These are phyloP conservation scores for Ctenicera cuprea DNA, from an alignment of 2,888 invertebrate genomes.

Conservation along the genomic window DNA sequence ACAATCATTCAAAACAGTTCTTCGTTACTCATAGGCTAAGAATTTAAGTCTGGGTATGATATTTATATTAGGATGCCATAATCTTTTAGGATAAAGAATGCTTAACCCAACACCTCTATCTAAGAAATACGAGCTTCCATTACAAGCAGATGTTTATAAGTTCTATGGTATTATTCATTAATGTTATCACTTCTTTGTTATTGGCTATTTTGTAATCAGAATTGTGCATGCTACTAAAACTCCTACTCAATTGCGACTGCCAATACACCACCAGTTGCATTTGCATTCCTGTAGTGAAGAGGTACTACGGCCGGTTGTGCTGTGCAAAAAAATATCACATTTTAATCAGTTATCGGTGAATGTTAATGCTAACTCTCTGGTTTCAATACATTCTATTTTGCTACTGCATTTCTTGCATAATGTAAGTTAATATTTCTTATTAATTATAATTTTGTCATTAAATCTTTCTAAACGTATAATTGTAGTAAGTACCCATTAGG, in stretches of 20 bases:
- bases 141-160: neutral
- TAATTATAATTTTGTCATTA: no score
- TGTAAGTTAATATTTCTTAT: neutral
- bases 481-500: no score
- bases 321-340: neutral
- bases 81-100: no score
- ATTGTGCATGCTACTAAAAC: neutral
- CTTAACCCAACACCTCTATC: neutral
- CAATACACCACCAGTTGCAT: neutral
- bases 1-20: no score
- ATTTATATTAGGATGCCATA: no score
- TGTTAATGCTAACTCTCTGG: neutral
- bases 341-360: neutral
- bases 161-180: neutral
- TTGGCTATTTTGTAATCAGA: slow-evolving; percentile 18
- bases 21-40: no score
- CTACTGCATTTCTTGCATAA: neutral
- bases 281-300: slow-evolving; percentile 3
- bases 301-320: neutral
- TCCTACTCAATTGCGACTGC: neutral
- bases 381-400: neutral
- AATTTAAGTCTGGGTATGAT: no score
- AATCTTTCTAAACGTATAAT: no score
- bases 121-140: neutral
- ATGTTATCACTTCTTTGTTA: slow-evolving; percentile 5